Evolutionary conservation across 2,797 vertebrate species (phyloP).

Genomic region (Masticophis lateralis): DNA sequence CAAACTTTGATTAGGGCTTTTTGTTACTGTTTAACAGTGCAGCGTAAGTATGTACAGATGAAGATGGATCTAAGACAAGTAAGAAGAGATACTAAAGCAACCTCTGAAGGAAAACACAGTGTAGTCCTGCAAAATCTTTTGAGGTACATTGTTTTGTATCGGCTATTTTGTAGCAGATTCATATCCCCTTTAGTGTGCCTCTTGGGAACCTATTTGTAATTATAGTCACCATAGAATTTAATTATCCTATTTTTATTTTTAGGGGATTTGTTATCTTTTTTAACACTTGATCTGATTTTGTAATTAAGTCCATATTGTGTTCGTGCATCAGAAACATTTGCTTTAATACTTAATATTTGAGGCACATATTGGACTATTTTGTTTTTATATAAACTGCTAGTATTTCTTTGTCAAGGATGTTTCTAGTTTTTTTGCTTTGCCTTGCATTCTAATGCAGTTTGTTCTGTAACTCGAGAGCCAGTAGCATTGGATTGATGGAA

Average conservation of each 20-base stretch:
- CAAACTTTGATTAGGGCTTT: constrained; percentile 84
- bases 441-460: constrained; percentile 91
- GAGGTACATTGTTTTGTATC: constrained; percentile 99
- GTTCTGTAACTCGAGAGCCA: constrained; percentile 90
- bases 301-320: constrained; percentile 82
- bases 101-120: constrained; percentile 99
- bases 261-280: constrained; percentile 76
- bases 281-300: constrained; percentile 75
- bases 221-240: constrained; percentile 75
- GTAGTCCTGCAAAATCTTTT: constrained; percentile 96
- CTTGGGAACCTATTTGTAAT: constrained; percentile 78
- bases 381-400: constrained; percentile 90
- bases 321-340: constrained; percentile 78
- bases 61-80: constrained; percentile 94
- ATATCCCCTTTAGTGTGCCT: constrained; percentile 79
- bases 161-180: constrained; percentile 85
- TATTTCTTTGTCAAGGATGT: constrained; percentile 83
- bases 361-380: constrained; percentile 85
- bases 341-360: constrained; percentile 78
- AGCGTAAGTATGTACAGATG: constrained; percentile 99
- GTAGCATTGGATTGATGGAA: constrained; percentile 91
- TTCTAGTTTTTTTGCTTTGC: constrained; percentile 87
- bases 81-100: constrained; percentile 94
- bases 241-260: constrained; percentile 74
- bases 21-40: constrained; percentile 94